A percentile compares a stretch with the other conserved stretches of the same genome.
phyloP scores from a whole-genome alignment of 2,797 vertebrate species.

The Sus cebifrons region DNA sequence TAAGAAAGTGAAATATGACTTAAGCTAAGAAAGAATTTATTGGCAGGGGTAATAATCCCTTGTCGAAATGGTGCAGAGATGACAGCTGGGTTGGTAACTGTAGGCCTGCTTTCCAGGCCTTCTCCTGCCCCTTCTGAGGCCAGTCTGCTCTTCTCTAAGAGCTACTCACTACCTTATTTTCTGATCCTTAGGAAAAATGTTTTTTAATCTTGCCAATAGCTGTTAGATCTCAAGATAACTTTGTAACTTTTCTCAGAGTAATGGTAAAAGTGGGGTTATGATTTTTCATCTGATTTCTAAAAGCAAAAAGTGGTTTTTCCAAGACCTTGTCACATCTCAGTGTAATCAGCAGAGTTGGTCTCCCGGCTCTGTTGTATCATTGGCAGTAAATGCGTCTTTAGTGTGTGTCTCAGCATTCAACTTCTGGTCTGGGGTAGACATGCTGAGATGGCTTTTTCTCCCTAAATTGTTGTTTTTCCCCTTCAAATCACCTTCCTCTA shows the following conservation, averaged over 20 bases:
- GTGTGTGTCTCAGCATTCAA: neutral
- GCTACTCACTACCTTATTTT: neutral
- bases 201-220: neutral
- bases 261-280: neutral
- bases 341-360: constrained; percentile 3
- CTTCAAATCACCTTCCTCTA: constrained; percentile 84
- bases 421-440: constrained; percentile 55
- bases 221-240: constrained; percentile 30
- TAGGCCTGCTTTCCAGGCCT: neutral
- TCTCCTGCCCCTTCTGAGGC: neutral
- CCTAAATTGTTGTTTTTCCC: constrained; percentile 69
- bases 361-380: neutral
- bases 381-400: neutral
- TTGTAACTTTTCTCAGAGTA: constrained; percentile 18
- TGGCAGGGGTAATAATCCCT: neutral
- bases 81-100: neutral
- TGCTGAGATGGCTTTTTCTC: constrained; percentile 58
- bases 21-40: neutral
- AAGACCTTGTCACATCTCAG: neutral
- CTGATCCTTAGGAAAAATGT: constrained; percentile 47
- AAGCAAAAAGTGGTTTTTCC: constrained; percentile 21
- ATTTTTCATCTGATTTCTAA: constrained; percentile 55
- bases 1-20: constrained; percentile 1
- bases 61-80: neutral
- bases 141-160: neutral